Evolutionary conservation across 2,797 vertebrate genomes (phyloP).

Genomic region (Acanthurus tractus): DNA sequence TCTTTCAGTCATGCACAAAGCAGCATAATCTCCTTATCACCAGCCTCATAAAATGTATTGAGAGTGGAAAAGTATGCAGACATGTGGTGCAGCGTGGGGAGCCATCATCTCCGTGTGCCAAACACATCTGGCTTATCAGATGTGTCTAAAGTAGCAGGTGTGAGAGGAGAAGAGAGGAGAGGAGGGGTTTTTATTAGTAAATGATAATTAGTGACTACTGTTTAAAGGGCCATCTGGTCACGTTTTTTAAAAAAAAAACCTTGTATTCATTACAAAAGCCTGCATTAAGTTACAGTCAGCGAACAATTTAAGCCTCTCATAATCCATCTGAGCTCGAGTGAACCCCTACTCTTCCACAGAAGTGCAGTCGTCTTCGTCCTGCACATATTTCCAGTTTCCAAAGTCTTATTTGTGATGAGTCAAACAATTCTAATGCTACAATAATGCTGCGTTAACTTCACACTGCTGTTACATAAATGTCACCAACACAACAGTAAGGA

Average conservation of each 20-base stretch:
- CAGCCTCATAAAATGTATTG: conserved; percentile 59
- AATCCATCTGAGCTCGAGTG: conserved; percentile 52
- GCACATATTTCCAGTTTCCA: conserved; percentile 47
- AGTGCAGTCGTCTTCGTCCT: conserved; percentile 14
- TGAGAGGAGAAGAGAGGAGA: conserved; percentile 4
- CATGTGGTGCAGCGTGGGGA: conserved; percentile 34
- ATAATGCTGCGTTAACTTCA: conserved; percentile 67
- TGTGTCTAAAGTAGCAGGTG: conserved; percentile 57
- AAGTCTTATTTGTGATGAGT: conserved; percentile 42
- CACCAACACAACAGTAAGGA: conserved; percentile 66
- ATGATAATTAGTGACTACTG: conserved; percentile 41
- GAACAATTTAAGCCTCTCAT: conserved; percentile 51
- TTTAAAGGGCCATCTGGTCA: conserved; percentile 47
- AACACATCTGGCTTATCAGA: conserved; percentile 68
- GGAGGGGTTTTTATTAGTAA: conserved; percentile 29
- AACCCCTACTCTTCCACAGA: conserved; percentile 5
- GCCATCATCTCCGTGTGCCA: conserved; percentile 30
- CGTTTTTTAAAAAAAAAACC: conserved; percentile 20
- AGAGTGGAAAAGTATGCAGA: conserved; percentile 31
- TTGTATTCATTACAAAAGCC: conserved; percentile 49
- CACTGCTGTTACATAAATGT: conserved; percentile 69
- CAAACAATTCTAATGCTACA: conserved; percentile 53
- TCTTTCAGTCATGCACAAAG: conserved; percentile 49
- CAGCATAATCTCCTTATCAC: conserved; percentile 70
- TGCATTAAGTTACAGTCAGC: conserved; percentile 44